Evolutionary conservation across 1,140 invertebrate species (phyloP).

Genomic region (Saccostrea cuccullata): DNA sequence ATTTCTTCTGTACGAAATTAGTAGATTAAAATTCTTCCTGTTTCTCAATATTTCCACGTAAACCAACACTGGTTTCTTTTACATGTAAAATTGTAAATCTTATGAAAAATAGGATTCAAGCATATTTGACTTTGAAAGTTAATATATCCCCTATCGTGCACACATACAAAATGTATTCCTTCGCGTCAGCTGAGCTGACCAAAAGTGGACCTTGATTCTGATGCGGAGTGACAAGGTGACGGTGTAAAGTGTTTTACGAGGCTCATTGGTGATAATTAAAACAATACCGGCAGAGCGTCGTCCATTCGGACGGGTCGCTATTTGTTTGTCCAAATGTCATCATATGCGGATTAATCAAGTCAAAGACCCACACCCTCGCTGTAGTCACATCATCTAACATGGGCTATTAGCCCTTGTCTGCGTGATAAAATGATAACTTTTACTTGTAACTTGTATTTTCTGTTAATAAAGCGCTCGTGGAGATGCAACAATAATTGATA

Average conservation of each 20-base stretch:
- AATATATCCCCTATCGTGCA: not conserved
- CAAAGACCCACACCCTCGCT: not conserved
- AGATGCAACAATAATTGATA: too few species aligned
- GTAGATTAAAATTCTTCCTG: not conserved
- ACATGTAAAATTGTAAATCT: not conserved
- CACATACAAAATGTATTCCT: not conserved
- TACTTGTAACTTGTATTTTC: not conserved
- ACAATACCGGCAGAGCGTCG: not conserved
- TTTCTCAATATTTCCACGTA: not conserved
- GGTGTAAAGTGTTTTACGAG: not conserved
- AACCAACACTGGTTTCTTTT: not conserved
- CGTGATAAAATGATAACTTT: not conserved
- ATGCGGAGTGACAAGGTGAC: not conserved
- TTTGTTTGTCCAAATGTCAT: not conserved
- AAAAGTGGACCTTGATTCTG: not conserved
- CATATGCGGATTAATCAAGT: not conserved
- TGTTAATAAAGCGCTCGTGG: too few species aligned
- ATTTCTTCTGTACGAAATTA: not conserved
- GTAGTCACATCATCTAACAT: not conserved
- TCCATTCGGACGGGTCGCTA: not conserved
- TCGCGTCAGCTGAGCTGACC: not conserved
- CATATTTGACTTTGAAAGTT: too few species aligned
- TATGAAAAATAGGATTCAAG: too few species aligned
- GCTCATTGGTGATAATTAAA: slow-evolving; percentile 7
- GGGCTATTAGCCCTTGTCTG: not conserved